A percentile compares a stretch with the other conserved stretches of the same genome.
phyloP scores from a whole-genome alignment of 2,797 vertebrate genomes.

The Clarias fuscus region DNA sequence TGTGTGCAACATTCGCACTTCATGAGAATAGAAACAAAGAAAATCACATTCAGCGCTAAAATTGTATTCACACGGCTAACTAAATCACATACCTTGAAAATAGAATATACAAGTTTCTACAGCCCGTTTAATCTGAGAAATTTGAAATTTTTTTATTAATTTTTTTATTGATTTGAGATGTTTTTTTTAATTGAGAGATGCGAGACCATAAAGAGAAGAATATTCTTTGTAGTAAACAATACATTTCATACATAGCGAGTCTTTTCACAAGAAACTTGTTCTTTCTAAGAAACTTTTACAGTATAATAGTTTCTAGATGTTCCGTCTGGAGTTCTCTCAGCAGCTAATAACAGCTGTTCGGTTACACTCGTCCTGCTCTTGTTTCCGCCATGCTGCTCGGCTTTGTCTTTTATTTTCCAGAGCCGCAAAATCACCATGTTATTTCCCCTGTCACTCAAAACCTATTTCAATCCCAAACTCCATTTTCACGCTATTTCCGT shows the following conservation, averaged over 20 bases:
- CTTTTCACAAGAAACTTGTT: background rate
- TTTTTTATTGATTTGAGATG: too few relatives aligned
- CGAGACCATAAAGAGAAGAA: background rate
- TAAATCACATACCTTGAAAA: too few relatives aligned
- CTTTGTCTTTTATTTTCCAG: slow-evolving; percentile 19
- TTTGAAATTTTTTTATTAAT: too few relatives aligned
- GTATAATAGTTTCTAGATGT: background rate
- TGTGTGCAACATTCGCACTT: too few relatives aligned
- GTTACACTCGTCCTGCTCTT: background rate
- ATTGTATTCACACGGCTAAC: too few relatives aligned
- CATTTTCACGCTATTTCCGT: slow-evolving; percentile 14
- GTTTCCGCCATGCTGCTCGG: background rate
- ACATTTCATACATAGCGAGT: background rate
- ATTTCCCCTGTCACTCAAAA: slow-evolving; percentile 9
- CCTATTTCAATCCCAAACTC: slow-evolving; percentile 18
- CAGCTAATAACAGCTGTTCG: background rate
- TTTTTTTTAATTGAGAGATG: too few relatives aligned
- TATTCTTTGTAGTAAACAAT: background rate
- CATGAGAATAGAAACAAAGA: too few relatives aligned
- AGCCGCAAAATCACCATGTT: slow-evolving; percentile 21
- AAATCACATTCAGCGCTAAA: too few relatives aligned
- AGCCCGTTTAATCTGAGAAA: background rate
- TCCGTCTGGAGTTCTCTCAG: background rate
- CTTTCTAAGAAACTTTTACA: background rate
- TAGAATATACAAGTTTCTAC: too few relatives aligned